Conservation (phyloP, 2,797 vertebrate genomes). For the Pteropus rufus region DNA sequence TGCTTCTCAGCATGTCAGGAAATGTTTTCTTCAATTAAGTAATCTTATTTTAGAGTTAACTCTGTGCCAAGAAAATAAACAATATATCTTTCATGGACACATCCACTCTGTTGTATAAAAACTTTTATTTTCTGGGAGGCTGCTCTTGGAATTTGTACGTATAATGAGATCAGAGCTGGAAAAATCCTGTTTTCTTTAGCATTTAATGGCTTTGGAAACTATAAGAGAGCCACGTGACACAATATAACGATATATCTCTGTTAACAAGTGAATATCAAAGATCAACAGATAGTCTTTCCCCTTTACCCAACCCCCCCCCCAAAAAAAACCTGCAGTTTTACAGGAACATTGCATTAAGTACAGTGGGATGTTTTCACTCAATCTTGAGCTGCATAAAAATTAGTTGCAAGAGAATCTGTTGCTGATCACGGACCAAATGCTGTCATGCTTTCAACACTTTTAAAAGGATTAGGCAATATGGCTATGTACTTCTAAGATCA, state of each 20-base stretch:
- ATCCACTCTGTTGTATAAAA: conserved; percentile 53
- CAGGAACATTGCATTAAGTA: not conserved
- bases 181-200: conserved; percentile 72
- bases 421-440: not conserved
- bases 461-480: conserved; percentile 22
- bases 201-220: conserved; percentile 71
- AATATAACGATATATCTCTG: conserved; percentile 48
- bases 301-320: fast-evolving
- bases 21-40: conserved; percentile 83
- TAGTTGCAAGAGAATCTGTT: conserved; percentile 57
- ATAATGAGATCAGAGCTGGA: conserved; percentile 69
- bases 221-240: conserved; percentile 47
- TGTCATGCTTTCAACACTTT: conserved; percentile 52
- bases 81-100: conserved; percentile 73
- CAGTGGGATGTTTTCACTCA: conserved; percentile 53
- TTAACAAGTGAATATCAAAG: conserved; percentile 58
- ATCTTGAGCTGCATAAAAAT: conserved; percentile 15
- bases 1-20: conserved; percentile 80
- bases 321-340: not conserved
- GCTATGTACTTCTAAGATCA: conserved; percentile 25
- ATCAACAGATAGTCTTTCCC: conserved; percentile 26
- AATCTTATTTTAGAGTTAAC: conserved; percentile 79
- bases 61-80: conserved; percentile 80
- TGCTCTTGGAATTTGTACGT: conserved; percentile 74
- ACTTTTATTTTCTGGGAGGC: conserved; percentile 72